A percentile compares a stretch with the other conserved stretches of the same genome.
Evolutionary conservation across 2,113 vertebrate species (phyloP).

Genomic region (Psephotus haematonotus): DNA sequence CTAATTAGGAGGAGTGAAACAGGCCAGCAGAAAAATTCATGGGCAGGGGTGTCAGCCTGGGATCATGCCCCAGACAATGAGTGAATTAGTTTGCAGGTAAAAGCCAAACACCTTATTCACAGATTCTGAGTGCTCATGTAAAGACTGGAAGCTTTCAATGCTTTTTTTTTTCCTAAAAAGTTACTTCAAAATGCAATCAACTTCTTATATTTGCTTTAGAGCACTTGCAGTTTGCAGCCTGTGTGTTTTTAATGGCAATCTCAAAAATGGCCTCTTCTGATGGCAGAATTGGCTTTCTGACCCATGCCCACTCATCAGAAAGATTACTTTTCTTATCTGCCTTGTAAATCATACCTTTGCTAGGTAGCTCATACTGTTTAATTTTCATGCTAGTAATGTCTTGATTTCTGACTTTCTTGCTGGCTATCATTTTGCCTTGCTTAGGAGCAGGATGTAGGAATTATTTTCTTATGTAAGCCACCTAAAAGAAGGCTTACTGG

Average conservation of each 20-base stretch:
- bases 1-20: conserved; percentile 24
- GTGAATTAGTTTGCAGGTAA: background rate
- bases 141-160: background rate
- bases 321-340: conserved; percentile 45
- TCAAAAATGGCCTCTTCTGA: background rate
- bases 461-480: background rate
- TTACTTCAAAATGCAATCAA: background rate
- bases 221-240: background rate
- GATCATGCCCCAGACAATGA: background rate
- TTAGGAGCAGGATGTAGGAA: background rate
- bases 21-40: background rate
- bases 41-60: background rate
- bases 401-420: background rate
- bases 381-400: conserved; percentile 11
- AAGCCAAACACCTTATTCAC: background rate
- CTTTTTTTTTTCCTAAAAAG: background rate
- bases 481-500: background rate
- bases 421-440: background rate
- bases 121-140: background rate
- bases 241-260: background rate
- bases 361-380: background rate
- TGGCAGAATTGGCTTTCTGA: background rate
- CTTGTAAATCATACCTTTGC: conserved; percentile 4
- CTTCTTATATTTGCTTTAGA: background rate
- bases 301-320: background rate